Evolutionary conservation across 2,113 vertebrate genomes (phyloP).

Genomic region (Chionomys nivalis): DNA sequence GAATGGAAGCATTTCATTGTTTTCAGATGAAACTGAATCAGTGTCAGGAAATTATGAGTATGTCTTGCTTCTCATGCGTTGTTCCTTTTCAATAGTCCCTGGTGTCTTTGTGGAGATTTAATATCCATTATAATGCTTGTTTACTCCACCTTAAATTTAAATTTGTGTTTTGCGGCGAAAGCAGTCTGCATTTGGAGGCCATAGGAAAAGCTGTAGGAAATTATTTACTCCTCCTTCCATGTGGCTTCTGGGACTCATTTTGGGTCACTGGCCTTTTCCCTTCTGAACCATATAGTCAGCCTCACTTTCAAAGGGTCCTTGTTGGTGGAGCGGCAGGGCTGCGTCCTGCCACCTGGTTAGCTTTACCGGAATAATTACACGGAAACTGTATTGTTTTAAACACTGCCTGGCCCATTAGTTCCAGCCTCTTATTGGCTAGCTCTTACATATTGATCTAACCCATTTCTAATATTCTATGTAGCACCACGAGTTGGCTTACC

Average conservation of each 20-base stretch:
- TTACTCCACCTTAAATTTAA: not conserved
- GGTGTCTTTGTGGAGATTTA: not conserved
- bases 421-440: too few species aligned
- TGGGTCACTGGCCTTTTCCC: not conserved
- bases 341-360: too few species aligned
- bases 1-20: not conserved
- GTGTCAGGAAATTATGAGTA: not conserved
- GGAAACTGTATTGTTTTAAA: too few species aligned
- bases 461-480: too few species aligned
- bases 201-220: not conserved
- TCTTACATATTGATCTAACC: too few species aligned
- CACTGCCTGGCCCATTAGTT: too few species aligned
- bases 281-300: not conserved
- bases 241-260: not conserved
- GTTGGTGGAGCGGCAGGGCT: too few species aligned
- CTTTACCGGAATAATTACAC: too few species aligned
- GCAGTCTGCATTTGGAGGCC: not conserved
- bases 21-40: not conserved
- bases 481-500: too few species aligned
- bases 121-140: not conserved
- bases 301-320: not conserved
- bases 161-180: not conserved
- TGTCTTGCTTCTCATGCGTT: not conserved
- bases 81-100: not conserved
- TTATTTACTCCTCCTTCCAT: not conserved